A percentile compares a stretch with the other conserved stretches of the same genome.
These are phyloP conservation scores for Actinia tenebrosa DNA, from an alignment of 64 coral and sea anemone species.

Conservation along the genomic window DNA sequence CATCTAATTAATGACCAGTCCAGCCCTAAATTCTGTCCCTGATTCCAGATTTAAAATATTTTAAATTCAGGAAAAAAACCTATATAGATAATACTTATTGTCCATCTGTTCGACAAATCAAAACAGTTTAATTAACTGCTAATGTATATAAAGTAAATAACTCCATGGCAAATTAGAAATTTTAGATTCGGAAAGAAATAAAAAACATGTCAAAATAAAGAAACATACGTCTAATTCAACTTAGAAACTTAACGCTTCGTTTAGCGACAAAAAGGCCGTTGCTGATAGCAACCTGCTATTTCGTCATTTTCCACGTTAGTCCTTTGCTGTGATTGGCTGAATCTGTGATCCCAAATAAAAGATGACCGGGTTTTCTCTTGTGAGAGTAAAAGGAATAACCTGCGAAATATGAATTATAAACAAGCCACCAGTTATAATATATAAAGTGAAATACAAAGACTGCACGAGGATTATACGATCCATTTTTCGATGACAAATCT, in stretches of 20 bases:
- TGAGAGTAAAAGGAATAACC: neutral
- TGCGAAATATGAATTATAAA: constrained; percentile 10
- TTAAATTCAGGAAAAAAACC: too few species aligned
- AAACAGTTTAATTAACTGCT: neutral
- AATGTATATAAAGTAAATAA: too few species aligned
- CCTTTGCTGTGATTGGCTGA: neutral
- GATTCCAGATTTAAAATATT: too few species aligned
- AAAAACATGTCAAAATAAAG: neutral
- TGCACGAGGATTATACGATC: neutral
- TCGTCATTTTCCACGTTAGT: neutral
- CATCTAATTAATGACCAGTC: too few species aligned
- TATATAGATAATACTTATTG: too few species aligned
- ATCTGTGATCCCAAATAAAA: neutral
- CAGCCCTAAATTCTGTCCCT: too few species aligned
- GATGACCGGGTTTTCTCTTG: neutral
- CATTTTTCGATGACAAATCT: too few species aligned
- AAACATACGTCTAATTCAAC: neutral
- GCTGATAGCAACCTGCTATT: neutral
- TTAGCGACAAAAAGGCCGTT: neutral
- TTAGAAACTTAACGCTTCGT: neutral
- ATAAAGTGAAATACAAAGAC: neutral
- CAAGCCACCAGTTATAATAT: neutral
- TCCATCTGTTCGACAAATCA: neutral
- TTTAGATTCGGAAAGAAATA: neutral
- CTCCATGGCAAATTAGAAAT: neutral